These are phyloP conservation scores for Crotalus helleri DNA, from an alignment of 2,113 vertebrate species.

Conservation along the genomic window DNA sequence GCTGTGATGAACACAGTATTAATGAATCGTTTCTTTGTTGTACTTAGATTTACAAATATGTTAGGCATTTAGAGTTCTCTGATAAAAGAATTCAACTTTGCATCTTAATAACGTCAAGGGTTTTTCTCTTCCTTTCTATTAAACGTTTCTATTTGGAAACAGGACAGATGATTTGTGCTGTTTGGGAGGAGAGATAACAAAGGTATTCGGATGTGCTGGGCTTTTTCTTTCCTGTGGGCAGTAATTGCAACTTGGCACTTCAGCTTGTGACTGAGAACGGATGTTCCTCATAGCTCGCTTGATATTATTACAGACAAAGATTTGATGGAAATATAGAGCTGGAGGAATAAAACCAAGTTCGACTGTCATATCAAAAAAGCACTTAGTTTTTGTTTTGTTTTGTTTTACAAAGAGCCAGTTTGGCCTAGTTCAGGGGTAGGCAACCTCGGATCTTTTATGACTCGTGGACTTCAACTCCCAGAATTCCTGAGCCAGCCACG, in stretches of 20 bases:
- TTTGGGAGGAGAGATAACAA: constrained; percentile 11
- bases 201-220: constrained; percentile 23
- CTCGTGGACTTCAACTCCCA: no score
- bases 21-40: not conserved
- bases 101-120: not conserved
- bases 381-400: not conserved
- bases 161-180: not conserved
- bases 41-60: not conserved
- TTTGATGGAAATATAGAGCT: not conserved
- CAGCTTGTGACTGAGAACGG: not conserved
- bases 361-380: constrained; percentile 1
- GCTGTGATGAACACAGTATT: not conserved
- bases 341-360: not conserved
- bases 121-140: not conserved
- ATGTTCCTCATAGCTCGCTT: not conserved
- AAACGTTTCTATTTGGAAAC: constrained; percentile 14
- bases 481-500: no score
- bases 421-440: not conserved
- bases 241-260: not conserved
- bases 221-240: not conserved
- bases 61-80: not conserved
- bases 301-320: constrained; percentile 1
- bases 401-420: not conserved
- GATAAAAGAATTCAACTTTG: not conserved
- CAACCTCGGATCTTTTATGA: no score